Evolutionary conservation across 2,888 invertebrate species (phyloP).

Genomic region (Lepas anatifera): DNA sequence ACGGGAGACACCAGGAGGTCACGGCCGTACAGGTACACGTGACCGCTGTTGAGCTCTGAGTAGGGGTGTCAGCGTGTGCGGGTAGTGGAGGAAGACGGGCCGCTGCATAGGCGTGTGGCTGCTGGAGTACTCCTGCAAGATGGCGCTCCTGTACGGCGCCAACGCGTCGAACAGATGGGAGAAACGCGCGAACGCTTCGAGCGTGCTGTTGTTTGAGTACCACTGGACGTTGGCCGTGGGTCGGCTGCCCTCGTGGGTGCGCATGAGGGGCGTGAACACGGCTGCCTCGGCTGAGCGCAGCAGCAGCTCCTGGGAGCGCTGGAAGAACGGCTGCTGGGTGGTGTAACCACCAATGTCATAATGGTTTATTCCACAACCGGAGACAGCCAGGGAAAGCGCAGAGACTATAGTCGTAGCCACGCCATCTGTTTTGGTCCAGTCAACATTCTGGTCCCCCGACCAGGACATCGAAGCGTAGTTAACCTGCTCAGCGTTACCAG

Average conservation of each 20-base stretch:
- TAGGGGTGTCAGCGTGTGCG: constrained; percentile 22
- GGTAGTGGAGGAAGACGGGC: constrained; percentile 27
- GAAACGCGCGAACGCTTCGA: constrained; percentile 26
- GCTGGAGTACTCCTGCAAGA: constrained; percentile 14
- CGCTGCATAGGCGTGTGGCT: constrained; percentile 26
- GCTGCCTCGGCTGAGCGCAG: constrained; percentile 28
- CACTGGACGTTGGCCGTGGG: constrained; percentile 27
- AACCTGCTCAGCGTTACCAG: constrained; percentile 25
- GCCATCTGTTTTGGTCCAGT: constrained; percentile 27
- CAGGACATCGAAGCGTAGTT: constrained; percentile 25
- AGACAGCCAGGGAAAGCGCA: constrained; percentile 26
- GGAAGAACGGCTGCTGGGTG: constrained; percentile 24
- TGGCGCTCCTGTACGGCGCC: constrained; percentile 24
- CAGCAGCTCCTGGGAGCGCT: constrained; percentile 26
- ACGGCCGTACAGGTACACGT: constrained; percentile 27
- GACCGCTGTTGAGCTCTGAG: constrained; percentile 9
- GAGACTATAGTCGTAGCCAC: constrained; percentile 26
- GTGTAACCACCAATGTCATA: constrained; percentile 29
- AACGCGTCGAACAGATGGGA: constrained; percentile 26
- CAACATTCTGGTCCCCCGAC: constrained; percentile 29
- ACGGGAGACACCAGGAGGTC: constrained; percentile 28
- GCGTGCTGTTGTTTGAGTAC: constrained; percentile 26
- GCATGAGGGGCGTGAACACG: constrained; percentile 28
- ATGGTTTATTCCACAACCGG: constrained; percentile 27
- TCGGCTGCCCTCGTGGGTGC: constrained; percentile 28